These are phyloP conservation scores for Phoenicopterus ruber DNA, from an alignment of 2,113 vertebrate species.

Conservation along the genomic window DNA sequence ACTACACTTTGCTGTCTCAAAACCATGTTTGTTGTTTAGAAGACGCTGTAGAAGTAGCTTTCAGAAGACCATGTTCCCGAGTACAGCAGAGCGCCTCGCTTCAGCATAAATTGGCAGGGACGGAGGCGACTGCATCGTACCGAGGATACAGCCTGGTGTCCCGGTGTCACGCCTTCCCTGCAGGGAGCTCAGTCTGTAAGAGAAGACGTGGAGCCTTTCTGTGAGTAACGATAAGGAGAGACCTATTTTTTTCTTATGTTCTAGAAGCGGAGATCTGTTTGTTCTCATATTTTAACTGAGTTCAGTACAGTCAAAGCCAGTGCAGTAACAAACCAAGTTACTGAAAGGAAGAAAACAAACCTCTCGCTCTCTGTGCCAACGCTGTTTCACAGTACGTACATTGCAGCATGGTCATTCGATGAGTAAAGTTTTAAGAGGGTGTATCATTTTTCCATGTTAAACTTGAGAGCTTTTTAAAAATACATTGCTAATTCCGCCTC, in stretches of 20 bases:
- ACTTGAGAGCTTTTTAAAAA: not conserved
- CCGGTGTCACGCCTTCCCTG: not conserved
- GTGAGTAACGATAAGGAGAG: not conserved
- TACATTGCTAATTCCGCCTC: not conserved
- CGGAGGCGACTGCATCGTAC: accelerated
- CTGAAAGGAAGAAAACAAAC: not conserved
- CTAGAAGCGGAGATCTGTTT: not conserved
- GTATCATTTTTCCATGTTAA: accelerated
- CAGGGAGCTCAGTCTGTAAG: not conserved
- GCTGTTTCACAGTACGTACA: not conserved
- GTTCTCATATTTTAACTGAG: not conserved
- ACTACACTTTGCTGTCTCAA: not conserved
- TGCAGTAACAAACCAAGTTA: no score
- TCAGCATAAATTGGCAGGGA: not conserved
- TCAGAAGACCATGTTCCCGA: not conserved
- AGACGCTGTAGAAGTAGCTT: not conserved
- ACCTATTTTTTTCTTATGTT: not conserved
- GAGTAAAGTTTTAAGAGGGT: not conserved
- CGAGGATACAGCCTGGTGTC: not conserved
- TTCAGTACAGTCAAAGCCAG: not conserved
- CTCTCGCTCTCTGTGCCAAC: not conserved
- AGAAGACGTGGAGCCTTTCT: not conserved
- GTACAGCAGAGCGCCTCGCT: not conserved
- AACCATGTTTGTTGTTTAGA: not conserved
- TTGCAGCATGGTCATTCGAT: not conserved